Conservation (phyloP, 1,140 invertebrate species). For the Laodelphax striatellus region DNA sequence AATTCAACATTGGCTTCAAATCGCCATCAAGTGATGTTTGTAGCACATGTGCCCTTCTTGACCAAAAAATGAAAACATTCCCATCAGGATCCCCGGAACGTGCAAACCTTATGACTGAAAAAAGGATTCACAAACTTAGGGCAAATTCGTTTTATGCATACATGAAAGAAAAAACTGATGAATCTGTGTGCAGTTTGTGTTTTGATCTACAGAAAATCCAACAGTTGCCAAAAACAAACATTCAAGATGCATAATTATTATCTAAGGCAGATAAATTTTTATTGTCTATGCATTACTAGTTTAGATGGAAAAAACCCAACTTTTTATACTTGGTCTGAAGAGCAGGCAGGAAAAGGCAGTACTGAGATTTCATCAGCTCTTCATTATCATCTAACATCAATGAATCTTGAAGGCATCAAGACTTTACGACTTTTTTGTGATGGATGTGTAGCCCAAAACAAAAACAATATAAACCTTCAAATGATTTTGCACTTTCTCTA, state of each 20-base stretch:
- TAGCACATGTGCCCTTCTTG: background rate
- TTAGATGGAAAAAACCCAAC: background rate
- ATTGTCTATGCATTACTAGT: background rate
- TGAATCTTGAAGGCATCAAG: conserved; percentile 1
- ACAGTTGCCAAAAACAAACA: background rate
- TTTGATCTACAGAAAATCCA: background rate
- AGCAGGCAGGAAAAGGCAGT: conserved; percentile 1
- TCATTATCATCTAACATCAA: background rate
- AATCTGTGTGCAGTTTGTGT: background rate
- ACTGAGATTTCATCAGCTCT: conserved; percentile 2
- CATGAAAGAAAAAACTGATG: background rate
- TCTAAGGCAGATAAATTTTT: background rate
- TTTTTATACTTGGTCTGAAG: background rate
- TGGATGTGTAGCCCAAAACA: conserved; percentile 1
- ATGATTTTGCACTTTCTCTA: background rate
- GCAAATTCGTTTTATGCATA: background rate
- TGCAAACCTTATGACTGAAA: background rate
- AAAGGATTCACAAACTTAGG: background rate
- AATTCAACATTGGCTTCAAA: background rate
- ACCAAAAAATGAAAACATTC: background rate
- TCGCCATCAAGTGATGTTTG: too few relatives aligned
- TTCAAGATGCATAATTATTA: conserved; percentile 1
- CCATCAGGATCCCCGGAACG: background rate
- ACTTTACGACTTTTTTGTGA: background rate
- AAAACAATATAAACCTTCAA: background rate